phyloP scores from a whole-genome alignment of 2,113 vertebrate genomes.

The Phocoena sinus region DNA sequence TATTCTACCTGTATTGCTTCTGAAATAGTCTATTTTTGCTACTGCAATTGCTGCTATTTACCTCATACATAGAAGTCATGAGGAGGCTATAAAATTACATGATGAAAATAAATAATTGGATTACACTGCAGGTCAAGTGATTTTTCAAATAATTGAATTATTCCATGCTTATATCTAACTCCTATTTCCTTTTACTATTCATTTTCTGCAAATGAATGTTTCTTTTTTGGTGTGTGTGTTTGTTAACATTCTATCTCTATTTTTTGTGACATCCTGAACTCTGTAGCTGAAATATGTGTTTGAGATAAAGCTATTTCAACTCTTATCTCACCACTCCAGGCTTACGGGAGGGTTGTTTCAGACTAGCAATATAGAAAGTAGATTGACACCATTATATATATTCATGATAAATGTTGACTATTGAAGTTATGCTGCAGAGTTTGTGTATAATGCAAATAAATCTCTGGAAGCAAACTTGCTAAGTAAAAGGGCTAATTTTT shows the following conservation, averaged over 20 bases:
- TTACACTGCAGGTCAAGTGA: not conserved
- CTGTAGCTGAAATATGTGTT: conserved; percentile 38
- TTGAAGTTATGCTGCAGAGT: not conserved
- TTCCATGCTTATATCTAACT: not conserved
- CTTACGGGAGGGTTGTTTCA: not conserved
- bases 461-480: not conserved
- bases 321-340: not conserved
- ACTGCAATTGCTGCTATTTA: not conserved
- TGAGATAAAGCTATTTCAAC: conserved; percentile 34
- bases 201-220: not conserved
- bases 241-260: not conserved
- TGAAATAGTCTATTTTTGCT: conserved; percentile 17
- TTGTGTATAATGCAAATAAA: not conserved
- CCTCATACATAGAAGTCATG: not conserved
- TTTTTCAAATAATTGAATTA: conserved; percentile 39
- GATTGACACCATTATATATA: not conserved
- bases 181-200: not conserved
- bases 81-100: not conserved
- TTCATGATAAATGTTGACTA: not conserved
- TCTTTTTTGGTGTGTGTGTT: not conserved
- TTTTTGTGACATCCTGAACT: not conserved
- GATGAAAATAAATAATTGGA: conserved; percentile 27
- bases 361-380: not conserved
- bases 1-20: not conserved
- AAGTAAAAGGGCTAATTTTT: not conserved